Evolutionary conservation across 2,113 vertebrate species (phyloP), one percentile per base, ranked within the genome.

Genomic region (Lonchura striata): DNA sequence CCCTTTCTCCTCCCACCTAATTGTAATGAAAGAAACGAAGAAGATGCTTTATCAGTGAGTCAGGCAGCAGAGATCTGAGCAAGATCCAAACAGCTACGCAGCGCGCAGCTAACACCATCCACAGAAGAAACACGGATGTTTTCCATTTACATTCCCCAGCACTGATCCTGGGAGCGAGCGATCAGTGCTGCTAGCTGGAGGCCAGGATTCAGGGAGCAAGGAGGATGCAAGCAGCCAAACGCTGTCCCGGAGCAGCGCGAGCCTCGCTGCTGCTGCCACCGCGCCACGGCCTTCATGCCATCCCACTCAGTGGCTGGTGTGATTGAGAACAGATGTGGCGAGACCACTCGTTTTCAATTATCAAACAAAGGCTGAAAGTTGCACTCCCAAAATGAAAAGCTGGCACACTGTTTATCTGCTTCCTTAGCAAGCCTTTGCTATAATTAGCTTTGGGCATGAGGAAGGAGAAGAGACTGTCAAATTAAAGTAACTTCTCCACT

Each of bases 341-440:
- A 84, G 83, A 81, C 77, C 72, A 46, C 95, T 96, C 53, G 13
- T 86, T 97, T 95, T n/a, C 96, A 93, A 95, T 92, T 92, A 94
- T 79, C 80, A 76, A 95, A 94, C 92, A 94, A 97, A 96, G 77
- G 92, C 77, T 88, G 93, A 78, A 84, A 96, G 86, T 56, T 90
- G 86, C 85, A 57, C 91, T 92, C 81, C 72, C 72, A 78, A 83
- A 88, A 86, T 23, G 41, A 95, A 92, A 82, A 92, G 90, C 76
- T 92, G 92, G 93, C 92, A 94, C 23, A 64, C 10, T 0, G n/a
- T 89, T 92, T 56, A 82, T 90, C 93, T 92, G 41, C 85, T 66
- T 88, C 82, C 65, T 92, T 53, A 96, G 80, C 88, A 65, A 93
- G 69, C 37, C n/a, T 86, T 59, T 44, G 76, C 92, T 92, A 88